phyloP scores from a whole-genome alignment of 2,113 vertebrate genomes.

The Myrmophylax atrothorax region DNA sequence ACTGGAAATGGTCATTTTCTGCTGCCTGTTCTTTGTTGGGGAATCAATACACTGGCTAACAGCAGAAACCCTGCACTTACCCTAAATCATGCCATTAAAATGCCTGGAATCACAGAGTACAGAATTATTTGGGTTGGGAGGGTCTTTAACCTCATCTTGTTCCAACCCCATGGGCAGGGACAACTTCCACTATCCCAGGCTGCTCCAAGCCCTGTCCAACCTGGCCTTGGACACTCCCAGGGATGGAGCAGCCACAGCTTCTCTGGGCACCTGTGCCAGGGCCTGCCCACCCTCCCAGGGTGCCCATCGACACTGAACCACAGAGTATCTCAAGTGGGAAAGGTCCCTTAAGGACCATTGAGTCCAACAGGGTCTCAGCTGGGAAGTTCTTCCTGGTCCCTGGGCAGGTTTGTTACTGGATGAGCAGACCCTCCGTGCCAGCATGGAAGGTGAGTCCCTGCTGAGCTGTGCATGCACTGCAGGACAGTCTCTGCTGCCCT shows the following conservation, averaged over 20 bases:
- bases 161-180: fast-evolving
- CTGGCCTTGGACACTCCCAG: background rate
- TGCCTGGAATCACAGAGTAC: fast-evolving
- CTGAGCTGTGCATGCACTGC: background rate
- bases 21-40: background rate
- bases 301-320: background rate
- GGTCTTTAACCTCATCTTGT: fast-evolving
- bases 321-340: background rate
- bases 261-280: background rate
- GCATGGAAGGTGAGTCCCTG: background rate
- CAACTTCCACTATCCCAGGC: fast-evolving
- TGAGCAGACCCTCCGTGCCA: background rate
- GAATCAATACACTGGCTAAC: background rate
- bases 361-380: background rate
- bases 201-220: fast-evolving
- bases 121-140: background rate
- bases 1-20: background rate
- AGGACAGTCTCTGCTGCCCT: background rate
- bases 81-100: too few relatives aligned
- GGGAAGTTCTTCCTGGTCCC: background rate
- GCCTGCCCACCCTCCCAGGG: fast-evolving
- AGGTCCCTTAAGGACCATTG: background rate
- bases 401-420: background rate
- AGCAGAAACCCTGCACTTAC: background rate
- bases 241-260: background rate